phyloP scores from a whole-genome alignment of 2,113 vertebrate species.

The Solenodon paradoxus region DNA sequence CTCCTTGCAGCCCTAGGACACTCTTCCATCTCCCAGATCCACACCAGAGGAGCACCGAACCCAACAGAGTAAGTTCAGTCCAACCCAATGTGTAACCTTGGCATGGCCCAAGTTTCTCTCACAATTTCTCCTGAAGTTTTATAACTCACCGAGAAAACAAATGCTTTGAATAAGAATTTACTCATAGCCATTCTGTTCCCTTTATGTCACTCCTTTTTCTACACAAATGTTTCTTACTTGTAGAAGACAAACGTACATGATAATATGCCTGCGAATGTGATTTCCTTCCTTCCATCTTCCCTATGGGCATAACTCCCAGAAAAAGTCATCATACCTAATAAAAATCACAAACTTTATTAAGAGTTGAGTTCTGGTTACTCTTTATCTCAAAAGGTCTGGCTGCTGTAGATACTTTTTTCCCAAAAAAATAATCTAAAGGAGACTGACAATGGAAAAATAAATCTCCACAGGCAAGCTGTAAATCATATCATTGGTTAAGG shows the following conservation, averaged over 20 bases:
- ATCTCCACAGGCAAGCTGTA: background rate
- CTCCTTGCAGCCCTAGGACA: background rate
- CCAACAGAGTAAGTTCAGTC: background rate
- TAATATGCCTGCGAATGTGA: slow-evolving; percentile 22
- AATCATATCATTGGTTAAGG: background rate
- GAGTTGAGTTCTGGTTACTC: slow-evolving; percentile 36
- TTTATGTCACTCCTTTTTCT: background rate
- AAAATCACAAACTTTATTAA: slow-evolving; percentile 42
- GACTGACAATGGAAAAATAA: background rate
- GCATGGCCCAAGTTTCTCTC: background rate
- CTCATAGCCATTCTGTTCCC: background rate
- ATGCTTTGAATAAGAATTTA: background rate
- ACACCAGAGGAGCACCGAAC: background rate
- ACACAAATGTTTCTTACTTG: background rate
- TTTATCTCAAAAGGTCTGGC: background rate
- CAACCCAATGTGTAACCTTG: background rate
- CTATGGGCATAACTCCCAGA: background rate
- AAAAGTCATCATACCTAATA: slow-evolving; percentile 45
- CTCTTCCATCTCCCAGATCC: background rate
- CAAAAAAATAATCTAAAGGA: background rate
- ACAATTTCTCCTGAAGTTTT: background rate
- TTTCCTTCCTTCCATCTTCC: slow-evolving; percentile 47
- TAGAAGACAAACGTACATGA: slow-evolving; percentile 25
- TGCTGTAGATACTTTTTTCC: background rate
- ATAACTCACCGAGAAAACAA: background rate